Evolutionary conservation across 2,113 vertebrate genomes (phyloP).

Genomic region (Picathartes gymnocephalus): DNA sequence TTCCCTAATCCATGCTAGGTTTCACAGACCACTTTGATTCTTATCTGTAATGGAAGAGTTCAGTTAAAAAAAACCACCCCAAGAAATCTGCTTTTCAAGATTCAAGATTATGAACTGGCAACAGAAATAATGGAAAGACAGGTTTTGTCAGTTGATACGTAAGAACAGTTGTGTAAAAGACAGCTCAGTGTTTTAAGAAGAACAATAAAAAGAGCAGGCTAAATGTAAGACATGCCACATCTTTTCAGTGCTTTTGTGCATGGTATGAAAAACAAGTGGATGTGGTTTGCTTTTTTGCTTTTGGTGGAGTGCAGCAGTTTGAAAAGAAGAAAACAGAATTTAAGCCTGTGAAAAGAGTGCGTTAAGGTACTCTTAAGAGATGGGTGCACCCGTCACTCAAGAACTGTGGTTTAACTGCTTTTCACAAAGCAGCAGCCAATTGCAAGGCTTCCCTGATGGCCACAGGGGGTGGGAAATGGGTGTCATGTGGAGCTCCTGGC

Average conservation of each 20-base stretch:
- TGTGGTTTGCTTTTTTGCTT: constrained; percentile 36
- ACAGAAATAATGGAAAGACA: constrained; percentile 1
- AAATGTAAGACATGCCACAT: neutral
- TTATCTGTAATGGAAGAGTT: neutral
- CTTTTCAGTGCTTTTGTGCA: constrained; percentile 6
- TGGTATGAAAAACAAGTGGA: constrained; percentile 38
- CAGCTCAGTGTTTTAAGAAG: neutral
- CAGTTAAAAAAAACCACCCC: neutral
- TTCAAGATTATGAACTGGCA: neutral
- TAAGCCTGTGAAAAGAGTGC: neutral
- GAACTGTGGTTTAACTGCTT: constrained; percentile 55
- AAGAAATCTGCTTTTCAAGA: constrained; percentile 5
- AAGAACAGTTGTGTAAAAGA: neutral
- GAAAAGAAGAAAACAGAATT: constrained; percentile 23
- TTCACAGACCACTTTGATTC: neutral
- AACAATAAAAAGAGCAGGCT: neutral
- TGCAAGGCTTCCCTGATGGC: neutral
- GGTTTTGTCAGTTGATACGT: constrained; percentile 4
- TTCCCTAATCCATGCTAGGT: neutral
- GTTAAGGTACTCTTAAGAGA: neutral
- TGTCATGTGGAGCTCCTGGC: neutral
- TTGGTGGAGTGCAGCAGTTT: neutral
- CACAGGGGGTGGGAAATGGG: neutral
- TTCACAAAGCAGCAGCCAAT: neutral
- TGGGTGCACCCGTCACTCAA: neutral